Conservation (phyloP, 2,797 vertebrate species). For the Macropodus opercularis region DNA sequence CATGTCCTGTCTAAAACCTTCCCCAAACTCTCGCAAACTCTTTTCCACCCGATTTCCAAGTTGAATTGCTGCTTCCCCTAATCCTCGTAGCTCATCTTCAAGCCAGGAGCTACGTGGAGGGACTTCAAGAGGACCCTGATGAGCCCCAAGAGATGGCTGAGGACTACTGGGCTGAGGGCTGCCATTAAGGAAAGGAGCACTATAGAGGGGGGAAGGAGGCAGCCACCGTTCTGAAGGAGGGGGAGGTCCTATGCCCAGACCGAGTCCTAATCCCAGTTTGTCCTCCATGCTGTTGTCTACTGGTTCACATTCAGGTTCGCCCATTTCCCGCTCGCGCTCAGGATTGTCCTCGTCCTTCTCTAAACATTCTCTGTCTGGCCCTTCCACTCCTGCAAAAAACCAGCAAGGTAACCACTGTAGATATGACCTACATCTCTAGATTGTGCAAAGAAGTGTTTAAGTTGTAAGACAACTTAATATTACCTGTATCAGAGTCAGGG, state of each 20-base stretch:
- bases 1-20: slow-evolving; percentile 83
- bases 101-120: slow-evolving; percentile 82
- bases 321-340: slow-evolving; percentile 79
- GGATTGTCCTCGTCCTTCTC: slow-evolving; percentile 83
- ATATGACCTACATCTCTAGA: neutral
- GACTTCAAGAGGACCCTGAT: slow-evolving; percentile 82
- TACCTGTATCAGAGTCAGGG: slow-evolving; percentile 83
- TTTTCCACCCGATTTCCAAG: slow-evolving; percentile 84
- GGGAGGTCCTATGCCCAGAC: slow-evolving; percentile 82
- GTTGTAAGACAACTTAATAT: slow-evolving; percentile 5
- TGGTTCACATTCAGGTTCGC: slow-evolving; percentile 78
- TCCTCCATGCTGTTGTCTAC: slow-evolving; percentile 85
- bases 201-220: slow-evolving; percentile 86
- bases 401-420: neutral
- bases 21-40: slow-evolving; percentile 82
- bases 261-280: slow-evolving; percentile 82
- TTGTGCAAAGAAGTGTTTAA: neutral
- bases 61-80: slow-evolving; percentile 83
- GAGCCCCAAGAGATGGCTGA: slow-evolving; percentile 82
- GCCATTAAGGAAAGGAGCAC: slow-evolving; percentile 84
- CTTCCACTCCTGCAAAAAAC: slow-evolving; percentile 71
- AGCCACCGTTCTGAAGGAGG: slow-evolving; percentile 85
- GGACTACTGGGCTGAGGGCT: slow-evolving; percentile 85
- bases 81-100: slow-evolving; percentile 83
- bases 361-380: slow-evolving; percentile 80